Base-by-base conservation (phyloP, 2,888 invertebrate genomes). In the Orthosia gracilis region DNA sequence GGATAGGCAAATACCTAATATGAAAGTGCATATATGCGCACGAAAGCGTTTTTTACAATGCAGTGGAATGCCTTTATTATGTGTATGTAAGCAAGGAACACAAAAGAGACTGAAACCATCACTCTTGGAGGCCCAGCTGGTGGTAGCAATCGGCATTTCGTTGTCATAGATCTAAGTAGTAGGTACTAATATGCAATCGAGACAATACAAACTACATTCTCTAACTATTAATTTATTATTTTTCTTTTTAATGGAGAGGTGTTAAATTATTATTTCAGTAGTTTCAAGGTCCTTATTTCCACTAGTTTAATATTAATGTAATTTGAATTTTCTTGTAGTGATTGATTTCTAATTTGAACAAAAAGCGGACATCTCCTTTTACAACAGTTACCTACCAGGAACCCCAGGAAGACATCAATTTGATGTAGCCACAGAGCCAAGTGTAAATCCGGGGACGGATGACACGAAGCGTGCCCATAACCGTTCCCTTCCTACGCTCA, bases 401-500 rank as follows among this genome's bases (percentile, higher is more conserved):
- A 67, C 49, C 55, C 65, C 65, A 49, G 67, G 76, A 76, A 58
- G 52, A 52, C 18, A 54, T 50, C 65, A 64, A 58, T 69, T 76
- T 21, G 7, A 21, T 23, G 13, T 50, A 31, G 7, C 11, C 26
- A 61, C 17, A 12, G 40, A n/a, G 15, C 40, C 12, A n/a, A 23
- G 49, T 58, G 50, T 63, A 67, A 59, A 83, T 74, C 80, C 84
- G 62, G 69, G 76, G 58, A 40, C 69, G 55, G 65, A 40, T 71
- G 59, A 23, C 50, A 80, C 11, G 70, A 75, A 80, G 84, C 82
- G 84, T 84, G 82, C 82, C 69, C 59, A 0, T 62, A 82, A 84
- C 61, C 49, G 21, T 47, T 18, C 59, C 63, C 86, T 74, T 86
- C 85, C 85, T 86, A 76, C 77, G 55, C 73, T 72, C 76, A 80